Evolutionary conservation across 2,797 vertebrate species (phyloP).

Genomic region (Danio albolineatus): DNA sequence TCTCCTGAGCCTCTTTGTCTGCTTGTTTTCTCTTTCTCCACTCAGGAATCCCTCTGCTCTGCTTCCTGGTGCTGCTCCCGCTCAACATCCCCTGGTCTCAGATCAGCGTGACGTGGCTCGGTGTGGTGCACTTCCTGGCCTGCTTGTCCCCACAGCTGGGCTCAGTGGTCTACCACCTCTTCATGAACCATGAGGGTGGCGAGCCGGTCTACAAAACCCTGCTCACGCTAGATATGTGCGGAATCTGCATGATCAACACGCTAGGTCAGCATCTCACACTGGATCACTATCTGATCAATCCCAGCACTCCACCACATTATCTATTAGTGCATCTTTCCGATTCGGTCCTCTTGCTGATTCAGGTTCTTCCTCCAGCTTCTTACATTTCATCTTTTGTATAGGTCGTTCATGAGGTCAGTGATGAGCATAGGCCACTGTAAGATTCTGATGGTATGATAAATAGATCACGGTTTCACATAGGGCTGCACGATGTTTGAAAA

Average conservation of each 20-base stretch:
- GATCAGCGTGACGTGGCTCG: conserved; percentile 90
- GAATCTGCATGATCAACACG: conserved; percentile 93
- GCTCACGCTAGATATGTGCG: conserved; percentile 92
- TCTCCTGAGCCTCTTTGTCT: conserved; percentile 9
- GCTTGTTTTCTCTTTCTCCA: background rate
- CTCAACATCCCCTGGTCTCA: conserved; percentile 91
- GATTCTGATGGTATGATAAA: too few relatives aligned
- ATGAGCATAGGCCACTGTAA: background rate
- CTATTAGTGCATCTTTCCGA: conserved; percentile 5
- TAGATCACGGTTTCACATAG: too few relatives aligned
- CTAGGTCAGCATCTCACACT: conserved; percentile 76
- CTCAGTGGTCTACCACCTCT: conserved; percentile 93
- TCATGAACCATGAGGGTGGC: conserved; percentile 94
- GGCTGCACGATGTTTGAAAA: too few relatives aligned
- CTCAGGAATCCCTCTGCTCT: conserved; percentile 85
- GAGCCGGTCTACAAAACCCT: conserved; percentile 89
- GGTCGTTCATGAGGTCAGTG: conserved; percentile 12
- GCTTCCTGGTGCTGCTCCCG: conserved; percentile 89
- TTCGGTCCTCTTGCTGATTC: conserved; percentile 7
- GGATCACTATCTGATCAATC: background rate
- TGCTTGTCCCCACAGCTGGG: conserved; percentile 90
- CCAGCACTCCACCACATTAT: background rate
- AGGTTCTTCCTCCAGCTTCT: background rate
- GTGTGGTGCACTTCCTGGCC: conserved; percentile 90
- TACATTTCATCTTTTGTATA: conserved; percentile 27